A percentile compares a stretch with the other conserved stretches of the same genome.
Conservation (phyloP, 2,113 vertebrate species). For the Bettongia penicillata region DNA sequence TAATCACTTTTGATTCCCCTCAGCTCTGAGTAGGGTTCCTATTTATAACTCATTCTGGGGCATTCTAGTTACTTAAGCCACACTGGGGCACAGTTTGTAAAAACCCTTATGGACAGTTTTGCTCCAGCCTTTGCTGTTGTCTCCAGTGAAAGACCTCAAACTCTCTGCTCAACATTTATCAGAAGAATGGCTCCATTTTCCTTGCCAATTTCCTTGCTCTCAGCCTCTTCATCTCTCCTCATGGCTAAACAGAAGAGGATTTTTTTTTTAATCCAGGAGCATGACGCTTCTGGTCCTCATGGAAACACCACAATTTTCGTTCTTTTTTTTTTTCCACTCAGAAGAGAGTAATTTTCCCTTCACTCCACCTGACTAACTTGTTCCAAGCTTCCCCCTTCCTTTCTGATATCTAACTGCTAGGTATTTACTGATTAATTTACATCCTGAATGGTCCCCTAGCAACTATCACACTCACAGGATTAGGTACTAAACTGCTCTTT, state of each 20-base stretch:
- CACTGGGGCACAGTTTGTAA: background rate
- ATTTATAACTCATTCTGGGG: background rate
- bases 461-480: conserved; percentile 64
- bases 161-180: conserved; percentile 26
- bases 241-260: conserved; percentile 54
- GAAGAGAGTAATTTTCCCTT: conserved; percentile 75
- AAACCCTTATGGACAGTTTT: background rate
- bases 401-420: conserved; percentile 63
- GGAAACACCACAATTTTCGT: conserved; percentile 64
- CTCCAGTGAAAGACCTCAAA: background rate
- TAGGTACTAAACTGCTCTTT: conserved; percentile 64
- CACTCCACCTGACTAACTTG: conserved; percentile 76
- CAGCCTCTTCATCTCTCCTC: conserved; percentile 48
- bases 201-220: conserved; percentile 46
- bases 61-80: background rate
- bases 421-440: conserved; percentile 77
- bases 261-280: conserved; percentile 12
- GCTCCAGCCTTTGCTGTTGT: background rate
- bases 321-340: conserved; percentile 60
- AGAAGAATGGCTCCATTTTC: conserved; percentile 30
- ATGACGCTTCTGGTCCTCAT: conserved; percentile 46
- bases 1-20: background rate
- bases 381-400: conserved; percentile 61
- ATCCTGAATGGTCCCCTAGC: conserved; percentile 78
- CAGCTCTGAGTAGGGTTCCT: background rate